These are phyloP conservation scores for Platorchestia sp. DNA, from an alignment of 1,140 invertebrate species.

Conservation along the genomic window DNA sequence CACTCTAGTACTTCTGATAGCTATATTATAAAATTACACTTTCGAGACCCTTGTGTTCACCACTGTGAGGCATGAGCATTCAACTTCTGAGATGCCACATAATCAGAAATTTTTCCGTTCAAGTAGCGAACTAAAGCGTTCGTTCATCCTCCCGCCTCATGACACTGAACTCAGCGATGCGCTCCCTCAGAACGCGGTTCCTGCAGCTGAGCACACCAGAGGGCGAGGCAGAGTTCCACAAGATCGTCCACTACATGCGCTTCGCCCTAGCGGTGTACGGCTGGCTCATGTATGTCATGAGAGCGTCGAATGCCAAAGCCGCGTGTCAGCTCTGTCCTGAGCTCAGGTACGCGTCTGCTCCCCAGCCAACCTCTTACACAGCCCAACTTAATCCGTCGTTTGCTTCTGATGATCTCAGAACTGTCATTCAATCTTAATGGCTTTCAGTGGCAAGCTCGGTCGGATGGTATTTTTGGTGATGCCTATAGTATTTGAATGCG, in stretches of 20 bases:
- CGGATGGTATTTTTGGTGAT: neutral
- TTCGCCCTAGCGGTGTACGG: conserved; percentile 91
- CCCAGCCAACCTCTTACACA: neutral
- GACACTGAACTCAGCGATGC: neutral
- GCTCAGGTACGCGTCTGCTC: conserved; percentile 72
- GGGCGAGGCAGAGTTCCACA: conserved; percentile 82
- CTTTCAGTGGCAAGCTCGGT: neutral
- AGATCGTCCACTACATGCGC: conserved; percentile 85
- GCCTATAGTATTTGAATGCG: neutral
- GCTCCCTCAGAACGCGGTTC: conserved; percentile 78
- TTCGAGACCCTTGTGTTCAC: too few species aligned
- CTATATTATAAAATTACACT: too few species aligned
- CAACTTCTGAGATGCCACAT: neutral
- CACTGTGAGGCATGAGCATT: neutral
- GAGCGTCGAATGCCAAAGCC: conserved; percentile 79
- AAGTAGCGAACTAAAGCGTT: neutral
- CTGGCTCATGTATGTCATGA: conserved; percentile 87
- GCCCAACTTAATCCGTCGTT: neutral
- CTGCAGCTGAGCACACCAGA: conserved; percentile 84
- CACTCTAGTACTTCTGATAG: too few species aligned
- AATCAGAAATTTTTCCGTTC: neutral
- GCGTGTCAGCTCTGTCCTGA: conserved; percentile 82
- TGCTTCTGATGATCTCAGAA: neutral
- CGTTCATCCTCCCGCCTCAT: neutral
- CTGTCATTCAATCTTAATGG: neutral